phyloP scores from a whole-genome alignment of 2,888 invertebrate species.

The Perithous albicinctus region DNA sequence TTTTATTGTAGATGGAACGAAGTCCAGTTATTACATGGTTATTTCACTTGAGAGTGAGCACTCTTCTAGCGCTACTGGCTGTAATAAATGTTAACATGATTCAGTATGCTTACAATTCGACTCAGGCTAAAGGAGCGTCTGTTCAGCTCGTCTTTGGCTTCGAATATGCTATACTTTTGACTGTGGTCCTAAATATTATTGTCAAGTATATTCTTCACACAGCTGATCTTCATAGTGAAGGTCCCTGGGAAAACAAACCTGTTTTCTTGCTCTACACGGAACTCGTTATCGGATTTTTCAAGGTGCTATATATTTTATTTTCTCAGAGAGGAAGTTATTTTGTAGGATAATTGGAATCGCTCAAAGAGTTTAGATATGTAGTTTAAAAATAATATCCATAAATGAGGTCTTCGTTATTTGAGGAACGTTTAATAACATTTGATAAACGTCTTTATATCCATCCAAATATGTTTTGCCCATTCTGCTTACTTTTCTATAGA shows the following conservation, averaged over 20 bases:
- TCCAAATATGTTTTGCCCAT: too few relatives aligned
- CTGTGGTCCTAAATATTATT: conserved; percentile 95
- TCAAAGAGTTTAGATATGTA: too few relatives aligned
- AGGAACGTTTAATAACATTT: too few relatives aligned
- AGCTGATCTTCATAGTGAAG: conserved; percentile 95
- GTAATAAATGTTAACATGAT: conserved; percentile 95
- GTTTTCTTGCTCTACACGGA: conserved; percentile 98
- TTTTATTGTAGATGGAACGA: conserved; percentile 96
- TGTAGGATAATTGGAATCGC: too few relatives aligned
- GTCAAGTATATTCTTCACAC: conserved; percentile 96
- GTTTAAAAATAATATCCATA: too few relatives aligned
- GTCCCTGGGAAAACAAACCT: conserved; percentile 99
- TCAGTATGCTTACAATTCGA: conserved; percentile 96
- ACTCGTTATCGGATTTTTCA: conserved; percentile 94
- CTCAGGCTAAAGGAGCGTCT: conserved; percentile 96
- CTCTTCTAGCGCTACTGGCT: conserved; percentile 92
- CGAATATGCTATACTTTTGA: conserved; percentile 98
- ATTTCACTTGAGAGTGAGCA: conserved; percentile 96
- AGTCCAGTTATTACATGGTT: conserved; percentile 98
- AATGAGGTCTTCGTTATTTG: too few relatives aligned
- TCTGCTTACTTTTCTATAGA: too few relatives aligned
- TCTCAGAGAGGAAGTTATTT: too few relatives aligned
- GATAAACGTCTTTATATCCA: too few relatives aligned
- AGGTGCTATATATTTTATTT: conserved; percentile 85
- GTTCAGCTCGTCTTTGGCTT: conserved; percentile 99